Evolutionary conservation across 2,113 vertebrate species (phyloP).

Genomic region (Polypterus bichir): DNA sequence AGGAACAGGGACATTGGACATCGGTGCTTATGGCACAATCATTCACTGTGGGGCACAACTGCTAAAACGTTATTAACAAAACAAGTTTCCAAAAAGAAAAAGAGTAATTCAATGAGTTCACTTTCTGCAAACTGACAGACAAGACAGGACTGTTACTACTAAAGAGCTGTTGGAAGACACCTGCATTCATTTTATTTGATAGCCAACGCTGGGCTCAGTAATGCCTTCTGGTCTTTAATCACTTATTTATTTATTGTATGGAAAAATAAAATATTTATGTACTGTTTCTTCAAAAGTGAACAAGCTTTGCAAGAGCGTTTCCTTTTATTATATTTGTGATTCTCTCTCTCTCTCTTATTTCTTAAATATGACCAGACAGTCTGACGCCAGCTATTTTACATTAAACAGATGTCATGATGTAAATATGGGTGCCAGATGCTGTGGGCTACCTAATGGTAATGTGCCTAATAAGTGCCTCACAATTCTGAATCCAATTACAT

Average conservation of each 20-base stretch:
- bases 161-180: too few species aligned
- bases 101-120: neutral
- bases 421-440: slow-evolving; percentile 67
- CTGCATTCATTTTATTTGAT: too few species aligned
- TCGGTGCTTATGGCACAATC: too few species aligned
- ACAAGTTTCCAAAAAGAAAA: neutral
- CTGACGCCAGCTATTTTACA: slow-evolving; percentile 66
- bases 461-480: slow-evolving; percentile 65
- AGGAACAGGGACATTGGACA: too few species aligned
- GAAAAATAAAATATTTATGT: slow-evolving; percentile 60
- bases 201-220: too few species aligned
- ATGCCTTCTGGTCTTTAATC: too few species aligned
- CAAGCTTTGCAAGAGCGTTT: slow-evolving; percentile 51
- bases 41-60: too few species aligned
- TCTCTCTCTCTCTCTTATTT: slow-evolving; percentile 30
- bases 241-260: too few species aligned
- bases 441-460: slow-evolving; percentile 58
- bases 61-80: too few species aligned
- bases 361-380: slow-evolving; percentile 57
- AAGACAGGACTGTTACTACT: too few species aligned
- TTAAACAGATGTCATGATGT: slow-evolving; percentile 67
- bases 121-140: neutral
- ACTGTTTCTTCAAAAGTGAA: slow-evolving; percentile 45
- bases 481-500: slow-evolving; percentile 60
- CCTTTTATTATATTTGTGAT: slow-evolving; percentile 65